Base-by-base conservation (phyloP, 2,797 vertebrate genomes). In the Chloroceryle inda region DNA sequence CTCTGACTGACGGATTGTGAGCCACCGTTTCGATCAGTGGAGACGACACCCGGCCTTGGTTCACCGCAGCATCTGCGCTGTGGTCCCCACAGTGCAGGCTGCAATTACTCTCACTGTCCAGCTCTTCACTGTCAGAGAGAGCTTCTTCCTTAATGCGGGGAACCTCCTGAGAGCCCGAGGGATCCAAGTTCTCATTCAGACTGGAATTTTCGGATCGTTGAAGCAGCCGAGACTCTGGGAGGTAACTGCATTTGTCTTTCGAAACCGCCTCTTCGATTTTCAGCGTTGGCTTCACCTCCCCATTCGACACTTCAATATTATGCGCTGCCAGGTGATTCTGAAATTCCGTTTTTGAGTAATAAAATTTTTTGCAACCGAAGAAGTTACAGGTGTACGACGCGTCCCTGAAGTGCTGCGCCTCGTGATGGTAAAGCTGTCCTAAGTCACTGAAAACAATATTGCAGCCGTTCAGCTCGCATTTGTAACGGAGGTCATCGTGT, bases 321-420 rank as follows among this genome's bases (percentile, higher is more conserved):
- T 99, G 99, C 17, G 98, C 98, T 15, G 98, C 98, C 44, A 99
- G 98, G 97, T 99, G 99, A 82, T 98, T 98, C 44, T 98, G 96
- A 87, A 99, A 99, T 53, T 99, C 99, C 89, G 98, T 99, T 97
- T 99, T 99, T 74, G 99, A 99, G 85, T 99, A 99, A 96, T 99
- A 99, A 93, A 99, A 99, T 79, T 99, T 99, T 95, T 98, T 99
- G 97, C 99, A 99, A 44, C 98, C 98, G 22, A 98, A 95, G 59
- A 98, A 98, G 17, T 97, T 98, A 94, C 99, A 99, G 12, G 98
- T 99, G 56, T 99, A 99, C 0, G 99, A 99, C 0, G 99, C 99
- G 52, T 99, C 99, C 89, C 99, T 98, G 97, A 99, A 99, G 95
- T 99, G 99, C 97, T 99, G 99, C 26, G 99, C 99, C 97, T 99